Conservation (phyloP, 2,888 invertebrate species). For the Helleia helle region DNA sequence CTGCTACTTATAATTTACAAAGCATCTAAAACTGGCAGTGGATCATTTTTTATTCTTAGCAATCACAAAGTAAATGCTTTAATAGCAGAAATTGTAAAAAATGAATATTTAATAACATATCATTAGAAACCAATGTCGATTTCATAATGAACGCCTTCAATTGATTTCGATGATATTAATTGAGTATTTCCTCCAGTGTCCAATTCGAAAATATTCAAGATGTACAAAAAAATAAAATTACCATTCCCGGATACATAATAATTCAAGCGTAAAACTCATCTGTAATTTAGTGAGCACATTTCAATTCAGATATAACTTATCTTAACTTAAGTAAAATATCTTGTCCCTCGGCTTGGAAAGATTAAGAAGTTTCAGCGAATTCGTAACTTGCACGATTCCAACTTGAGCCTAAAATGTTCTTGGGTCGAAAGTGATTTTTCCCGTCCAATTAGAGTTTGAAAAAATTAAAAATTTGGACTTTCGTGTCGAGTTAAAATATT, state of each 20-base stretch:
- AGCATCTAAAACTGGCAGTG: too few relatives aligned
- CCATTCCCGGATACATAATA: slow-evolving; percentile 11
- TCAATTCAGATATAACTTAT: slow-evolving; percentile 24
- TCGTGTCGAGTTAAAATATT: neutral
- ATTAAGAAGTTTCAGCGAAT: slow-evolving; percentile 44
- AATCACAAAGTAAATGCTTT: too few relatives aligned
- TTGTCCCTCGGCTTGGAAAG: slow-evolving; percentile 39
- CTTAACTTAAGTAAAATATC: slow-evolving; percentile 39
- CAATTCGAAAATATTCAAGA: too few relatives aligned
- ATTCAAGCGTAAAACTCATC: slow-evolving; percentile 8
- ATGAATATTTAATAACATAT: neutral
- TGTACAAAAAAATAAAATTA: slow-evolving; percentile 5
- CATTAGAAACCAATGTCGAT: neutral
- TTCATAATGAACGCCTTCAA: neutral
- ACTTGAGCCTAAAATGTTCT: slow-evolving; percentile 33
- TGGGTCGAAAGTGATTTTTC: slow-evolving; percentile 17
- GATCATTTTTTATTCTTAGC: too few relatives aligned
- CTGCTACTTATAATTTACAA: too few relatives aligned
- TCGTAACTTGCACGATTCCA: slow-evolving; percentile 50
- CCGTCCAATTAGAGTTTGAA: slow-evolving; percentile 11
- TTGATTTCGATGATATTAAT: neutral
- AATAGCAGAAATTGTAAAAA: too few relatives aligned
- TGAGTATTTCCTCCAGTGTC: too few relatives aligned
- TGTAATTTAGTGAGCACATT: slow-evolving; percentile 27
- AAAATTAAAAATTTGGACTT: slow-evolving; percentile 1